Conservation (phyloP, 1,140 invertebrate species). For the Chironomus tepperi region DNA sequence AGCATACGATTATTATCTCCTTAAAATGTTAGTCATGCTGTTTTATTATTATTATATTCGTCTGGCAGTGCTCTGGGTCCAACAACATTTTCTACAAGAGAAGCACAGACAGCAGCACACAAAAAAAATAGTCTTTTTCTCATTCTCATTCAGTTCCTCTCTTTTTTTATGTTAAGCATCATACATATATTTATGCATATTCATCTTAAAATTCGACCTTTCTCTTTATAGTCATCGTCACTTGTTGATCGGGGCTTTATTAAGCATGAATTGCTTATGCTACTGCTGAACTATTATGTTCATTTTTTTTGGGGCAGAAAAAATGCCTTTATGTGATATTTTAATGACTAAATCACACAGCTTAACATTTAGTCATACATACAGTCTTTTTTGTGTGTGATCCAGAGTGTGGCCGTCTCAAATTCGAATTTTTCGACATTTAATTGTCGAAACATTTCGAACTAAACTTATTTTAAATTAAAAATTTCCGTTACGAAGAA, state of each 20-base stretch:
- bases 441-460: too few species aligned
- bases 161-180: not conserved
- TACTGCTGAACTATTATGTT: not conserved
- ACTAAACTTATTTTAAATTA: too few species aligned
- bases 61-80: not conserved
- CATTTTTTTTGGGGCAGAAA: not conserved
- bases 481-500: too few species aligned
- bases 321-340: not conserved
- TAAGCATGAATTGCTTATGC: not conserved
- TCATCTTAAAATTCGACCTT: conserved; percentile 19
- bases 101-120: too few species aligned
- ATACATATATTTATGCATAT: conserved; percentile 9
- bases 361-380: not conserved
- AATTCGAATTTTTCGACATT: too few species aligned
- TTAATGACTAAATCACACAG: conserved; percentile 16
- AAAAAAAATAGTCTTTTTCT: too few species aligned
- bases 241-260: conserved; percentile 15
- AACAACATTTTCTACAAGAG: too few species aligned
- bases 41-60: conserved; percentile 17
- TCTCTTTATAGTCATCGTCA: conserved; percentile 17
- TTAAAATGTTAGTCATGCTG: conserved; percentile 21
- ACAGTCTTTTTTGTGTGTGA: too few species aligned
- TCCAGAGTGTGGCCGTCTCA: too few species aligned
- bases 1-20: conserved; percentile 18
- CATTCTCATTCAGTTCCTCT: too few species aligned